Conservation (phyloP, 2,888 invertebrate genomes). For the Invenusta paracnida region DNA sequence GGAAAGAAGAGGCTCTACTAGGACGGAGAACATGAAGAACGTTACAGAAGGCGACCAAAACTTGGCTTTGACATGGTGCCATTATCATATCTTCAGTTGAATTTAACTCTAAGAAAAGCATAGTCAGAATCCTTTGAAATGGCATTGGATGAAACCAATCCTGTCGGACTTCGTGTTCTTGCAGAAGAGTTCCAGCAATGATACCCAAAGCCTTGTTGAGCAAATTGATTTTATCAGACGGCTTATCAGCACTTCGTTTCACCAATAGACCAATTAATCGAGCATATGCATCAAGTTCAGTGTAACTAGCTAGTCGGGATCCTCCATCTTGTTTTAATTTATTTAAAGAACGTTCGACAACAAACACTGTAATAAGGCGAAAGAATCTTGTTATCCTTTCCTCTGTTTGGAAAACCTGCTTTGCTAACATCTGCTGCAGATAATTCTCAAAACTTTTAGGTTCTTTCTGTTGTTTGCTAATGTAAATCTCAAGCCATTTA, state of each 20-base stretch:
- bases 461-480: conserved; percentile 73
- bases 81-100: conserved; percentile 59
- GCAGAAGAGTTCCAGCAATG: conserved; percentile 85
- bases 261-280: conserved; percentile 87
- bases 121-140: conserved; percentile 90
- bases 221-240: conserved; percentile 86
- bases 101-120: conserved; percentile 91
- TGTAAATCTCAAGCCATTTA: conserved; percentile 89
- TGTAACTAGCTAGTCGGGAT: conserved; percentile 66
- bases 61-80: conserved; percentile 50
- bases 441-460: conserved; percentile 59
- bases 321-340: conserved; percentile 18
- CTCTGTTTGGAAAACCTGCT: conserved; percentile 91
- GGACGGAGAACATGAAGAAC: conserved; percentile 87
- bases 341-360: conserved; percentile 38
- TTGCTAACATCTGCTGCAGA: conserved; percentile 75
- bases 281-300: conserved; percentile 89
- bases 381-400: conserved; percentile 94
- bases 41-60: conserved; percentile 62
- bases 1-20: conserved; percentile 86
- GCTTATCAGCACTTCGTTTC: conserved; percentile 64
- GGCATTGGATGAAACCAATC: conserved; percentile 91
- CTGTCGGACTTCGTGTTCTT: conserved; percentile 86
- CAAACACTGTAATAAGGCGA: conserved; percentile 75
- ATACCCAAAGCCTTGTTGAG: conserved; percentile 90